Conservation (phyloP, 2,888 invertebrate genomes). For the Agelastica alni region DNA sequence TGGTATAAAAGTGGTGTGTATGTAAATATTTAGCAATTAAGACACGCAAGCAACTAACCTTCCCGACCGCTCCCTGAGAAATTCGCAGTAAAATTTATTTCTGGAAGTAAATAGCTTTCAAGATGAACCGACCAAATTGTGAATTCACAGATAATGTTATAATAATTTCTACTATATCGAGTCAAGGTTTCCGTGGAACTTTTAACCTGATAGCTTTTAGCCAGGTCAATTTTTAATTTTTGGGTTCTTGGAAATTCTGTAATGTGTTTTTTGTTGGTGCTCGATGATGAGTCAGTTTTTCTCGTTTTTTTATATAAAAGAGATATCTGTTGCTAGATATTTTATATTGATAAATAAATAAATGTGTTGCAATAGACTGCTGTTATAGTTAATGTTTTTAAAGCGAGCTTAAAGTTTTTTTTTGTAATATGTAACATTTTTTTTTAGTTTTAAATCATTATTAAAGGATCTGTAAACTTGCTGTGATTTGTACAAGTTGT, state of each 20-base stretch:
- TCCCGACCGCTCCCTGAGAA: slow-evolving; percentile 15
- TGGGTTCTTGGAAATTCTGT: not conserved
- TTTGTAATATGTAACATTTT: no score
- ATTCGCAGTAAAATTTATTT: slow-evolving; percentile 18
- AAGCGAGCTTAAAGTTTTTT: no score
- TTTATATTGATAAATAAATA: no score
- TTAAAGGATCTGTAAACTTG: no score
- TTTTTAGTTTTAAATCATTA: no score
- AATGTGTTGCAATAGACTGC: no score
- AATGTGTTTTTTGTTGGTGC: not conserved
- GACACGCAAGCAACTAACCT: slow-evolving; percentile 12
- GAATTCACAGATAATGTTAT: not conserved
- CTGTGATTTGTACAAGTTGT: no score
- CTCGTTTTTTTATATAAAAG: no score
- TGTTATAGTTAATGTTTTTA: no score
- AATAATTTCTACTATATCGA: not conserved
- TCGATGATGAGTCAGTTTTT: no score
- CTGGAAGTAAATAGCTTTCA: slow-evolving; percentile 11
- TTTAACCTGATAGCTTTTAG: not conserved
- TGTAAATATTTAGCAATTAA: not conserved
- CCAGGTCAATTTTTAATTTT: not conserved
- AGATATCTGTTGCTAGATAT: no score
- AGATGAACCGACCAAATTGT: not conserved
- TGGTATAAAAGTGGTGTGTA: no score
- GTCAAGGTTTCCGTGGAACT: not conserved